These are phyloP conservation scores for Sternotherus odoratus DNA, from an alignment of 2,797 vertebrate genomes.

Conservation along the genomic window DNA sequence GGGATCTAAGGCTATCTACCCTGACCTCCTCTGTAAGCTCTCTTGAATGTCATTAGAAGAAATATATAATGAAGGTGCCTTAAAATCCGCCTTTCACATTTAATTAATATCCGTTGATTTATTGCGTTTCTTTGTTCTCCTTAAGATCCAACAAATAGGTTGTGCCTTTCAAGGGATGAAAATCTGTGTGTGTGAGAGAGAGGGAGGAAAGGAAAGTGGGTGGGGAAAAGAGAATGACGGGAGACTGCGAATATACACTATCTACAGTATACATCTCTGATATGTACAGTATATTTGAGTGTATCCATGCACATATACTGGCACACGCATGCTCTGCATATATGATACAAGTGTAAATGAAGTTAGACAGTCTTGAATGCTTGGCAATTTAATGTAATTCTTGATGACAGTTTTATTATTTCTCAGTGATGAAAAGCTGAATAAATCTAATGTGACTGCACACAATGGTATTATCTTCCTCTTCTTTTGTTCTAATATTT, in stretches of 20 bases:
- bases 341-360: conserved; percentile 33
- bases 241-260: neutral
- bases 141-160: conserved; percentile 10
- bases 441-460: conserved; percentile 67
- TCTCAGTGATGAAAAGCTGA: conserved; percentile 67
- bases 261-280: neutral
- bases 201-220: neutral
- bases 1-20: conserved; percentile 51
- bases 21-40: conserved; percentile 30
- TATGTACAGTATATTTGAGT: neutral
- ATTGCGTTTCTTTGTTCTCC: conserved; percentile 36
- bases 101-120: conserved; percentile 68
- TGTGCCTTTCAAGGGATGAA: neutral
- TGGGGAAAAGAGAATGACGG: neutral
- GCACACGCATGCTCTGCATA: neutral
- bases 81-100: conserved; percentile 63
- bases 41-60: conserved; percentile 62
- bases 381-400: conserved; percentile 67
- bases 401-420: conserved; percentile 74
- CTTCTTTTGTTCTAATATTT: conserved; percentile 81
- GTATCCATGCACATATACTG: neutral
- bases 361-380: conserved; percentile 41
- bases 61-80: conserved; percentile 52
- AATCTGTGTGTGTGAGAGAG: neutral
- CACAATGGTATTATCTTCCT: conserved; percentile 66